Evolutionary conservation across 2,888 invertebrate species (phyloP).

Genomic region (Caenorhabditis wallacei): DNA sequence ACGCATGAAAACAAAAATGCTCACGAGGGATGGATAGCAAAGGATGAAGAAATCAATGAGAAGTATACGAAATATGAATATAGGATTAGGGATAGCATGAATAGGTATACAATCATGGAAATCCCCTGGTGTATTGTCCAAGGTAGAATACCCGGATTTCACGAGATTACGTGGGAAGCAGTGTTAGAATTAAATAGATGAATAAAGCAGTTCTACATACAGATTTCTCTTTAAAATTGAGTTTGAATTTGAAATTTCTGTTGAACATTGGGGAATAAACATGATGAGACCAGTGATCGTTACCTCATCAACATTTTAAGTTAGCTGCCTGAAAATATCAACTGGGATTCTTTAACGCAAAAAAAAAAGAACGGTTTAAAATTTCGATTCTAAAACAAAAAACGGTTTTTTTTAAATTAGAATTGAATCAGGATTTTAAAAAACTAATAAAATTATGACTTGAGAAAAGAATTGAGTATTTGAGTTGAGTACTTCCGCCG

Average conservation of each 20-base stretch:
- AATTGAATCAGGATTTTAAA: neutral
- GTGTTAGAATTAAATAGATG: conserved; percentile 25
- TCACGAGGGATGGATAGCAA: conserved; percentile 36
- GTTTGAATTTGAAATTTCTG: too few relatives aligned
- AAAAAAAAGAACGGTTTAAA: too few relatives aligned
- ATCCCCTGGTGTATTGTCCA: conserved; percentile 5
- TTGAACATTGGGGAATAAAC: too few relatives aligned
- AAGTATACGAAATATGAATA: neutral
- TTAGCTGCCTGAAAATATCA: too few relatives aligned
- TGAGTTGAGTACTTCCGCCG: neutral
- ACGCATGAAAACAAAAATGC: conserved; percentile 41
- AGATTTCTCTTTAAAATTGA: too few relatives aligned
- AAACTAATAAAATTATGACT: neutral
- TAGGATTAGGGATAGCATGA: conserved; percentile 14
- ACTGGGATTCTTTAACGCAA: too few relatives aligned
- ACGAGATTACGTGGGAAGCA: conserved; percentile 21
- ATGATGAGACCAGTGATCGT: too few relatives aligned
- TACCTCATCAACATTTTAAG: too few relatives aligned
- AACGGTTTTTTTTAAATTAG: too few relatives aligned
- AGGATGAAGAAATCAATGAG: conserved; percentile 19
- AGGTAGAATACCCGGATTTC: neutral
- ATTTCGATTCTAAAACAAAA: too few relatives aligned
- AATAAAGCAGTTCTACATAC: conserved; percentile 8
- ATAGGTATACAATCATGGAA: conserved; percentile 50
- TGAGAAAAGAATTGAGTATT: neutral